Evolutionary conservation across 2,888 invertebrate species (phyloP), one percentile per base, ranked within the genome.

Genomic region (Pseudoips prasinana): DNA sequence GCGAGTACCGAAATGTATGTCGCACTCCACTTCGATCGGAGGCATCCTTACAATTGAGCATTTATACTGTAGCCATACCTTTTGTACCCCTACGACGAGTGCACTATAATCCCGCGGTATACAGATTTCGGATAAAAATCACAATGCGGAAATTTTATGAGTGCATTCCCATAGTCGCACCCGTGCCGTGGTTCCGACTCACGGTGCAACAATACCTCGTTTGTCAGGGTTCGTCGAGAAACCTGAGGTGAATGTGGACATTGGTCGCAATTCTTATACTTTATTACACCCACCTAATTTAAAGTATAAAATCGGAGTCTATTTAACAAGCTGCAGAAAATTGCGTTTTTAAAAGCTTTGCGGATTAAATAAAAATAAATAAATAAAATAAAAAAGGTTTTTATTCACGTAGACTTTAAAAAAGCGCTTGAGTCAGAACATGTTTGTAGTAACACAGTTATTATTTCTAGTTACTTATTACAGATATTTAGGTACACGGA

Each of bases 221-320:
- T 84, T 75, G 81, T 82, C 73, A 79, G 73, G 80, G 79, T 77
- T 82, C 78, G 76, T 60, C 72, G 73, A 68, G 67, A 73, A 69
- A 67, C 70, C 62, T 62, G 68, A 73, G 68, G 72, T 65, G 65
- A 51, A 57, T 54, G 57, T 57, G 54, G 56, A 56, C 52, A 58
- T 65, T 64, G 51, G 50, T n/a, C n/a, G n/a, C n/a, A n/a, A 54
- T 55, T 50, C 58, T 60, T 58, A 54, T 45, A 46, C 46, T 51
- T 56, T 53, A 45, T 55, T 64, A 57, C 53, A 33, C 35, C 35
- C 50, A 41, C 58, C 53, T 55, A 57, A 58, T 46, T 39, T 41
- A 33, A 48, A 40, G 37, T 33, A 54, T 40, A 22, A 39, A 51
- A 44, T 51, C 33, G n/a, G n/a, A n/a, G n/a, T n/a, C n/a, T n/a